Percentiles rank a stretch among this genome's conserved stretches.
phyloP scores from a whole-genome alignment of 1,140 invertebrate species.

The Musca domestica region DNA sequence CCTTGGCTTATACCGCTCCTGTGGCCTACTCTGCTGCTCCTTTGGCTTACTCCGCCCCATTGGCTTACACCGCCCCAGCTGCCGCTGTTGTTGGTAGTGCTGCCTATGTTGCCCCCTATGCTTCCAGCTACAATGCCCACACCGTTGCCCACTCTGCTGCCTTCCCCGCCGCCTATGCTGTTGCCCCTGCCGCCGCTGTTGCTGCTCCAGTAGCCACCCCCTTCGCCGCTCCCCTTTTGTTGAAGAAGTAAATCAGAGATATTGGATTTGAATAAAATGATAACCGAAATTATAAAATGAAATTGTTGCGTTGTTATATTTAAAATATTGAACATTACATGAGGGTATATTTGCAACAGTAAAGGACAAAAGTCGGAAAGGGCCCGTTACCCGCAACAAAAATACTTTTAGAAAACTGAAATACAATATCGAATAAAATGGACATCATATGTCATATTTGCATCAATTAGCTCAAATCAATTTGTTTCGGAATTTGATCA shows the following conservation, averaged over 20 bases:
- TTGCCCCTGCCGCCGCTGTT: slow-evolving; percentile 4
- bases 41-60: not conserved
- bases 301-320: too few relatives aligned
- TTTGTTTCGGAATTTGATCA: too few relatives aligned
- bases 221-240: not conserved
- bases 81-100: slow-evolving; percentile 10
- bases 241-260: not conserved
- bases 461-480: too few relatives aligned
- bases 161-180: not conserved
- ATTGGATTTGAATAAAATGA: too few relatives aligned
- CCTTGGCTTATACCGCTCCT: slow-evolving; percentile 23
- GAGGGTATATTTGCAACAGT: too few relatives aligned
- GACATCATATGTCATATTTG: too few relatives aligned
- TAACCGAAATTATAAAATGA: too few relatives aligned
- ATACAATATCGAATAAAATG: too few relatives aligned
- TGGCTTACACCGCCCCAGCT: not conserved
- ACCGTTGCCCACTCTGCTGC: slow-evolving; percentile 16
- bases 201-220: slow-evolving; percentile 8
- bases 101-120: slow-evolving; percentile 12
- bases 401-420: too few relatives aligned
- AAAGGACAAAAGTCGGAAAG: too few relatives aligned
- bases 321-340: too few relatives aligned
- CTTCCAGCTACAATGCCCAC: slow-evolving; percentile 26
- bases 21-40: not conserved
- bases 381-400: too few relatives aligned